phyloP scores from a whole-genome alignment of 2,113 vertebrate species.

The Pimephales promelas region DNA sequence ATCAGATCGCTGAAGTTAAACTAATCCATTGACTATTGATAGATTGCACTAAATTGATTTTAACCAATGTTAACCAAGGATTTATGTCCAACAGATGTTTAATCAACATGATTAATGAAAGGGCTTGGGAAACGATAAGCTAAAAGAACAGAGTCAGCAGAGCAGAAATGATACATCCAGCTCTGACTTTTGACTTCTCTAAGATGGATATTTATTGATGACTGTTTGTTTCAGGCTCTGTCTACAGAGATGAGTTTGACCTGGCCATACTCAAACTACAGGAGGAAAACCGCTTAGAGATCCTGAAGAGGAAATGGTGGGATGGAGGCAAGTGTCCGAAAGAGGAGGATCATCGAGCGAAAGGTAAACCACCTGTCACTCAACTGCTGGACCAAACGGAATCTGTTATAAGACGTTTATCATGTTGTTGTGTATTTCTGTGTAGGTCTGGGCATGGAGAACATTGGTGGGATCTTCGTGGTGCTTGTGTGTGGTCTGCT shows the following conservation, averaged over 20 bases:
- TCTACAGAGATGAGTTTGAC: constrained; percentile 96
- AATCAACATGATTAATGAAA: constrained; percentile 17
- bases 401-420: background rate
- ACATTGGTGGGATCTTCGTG: constrained; percentile 98
- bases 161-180: background rate
- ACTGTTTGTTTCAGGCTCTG: constrained; percentile 78
- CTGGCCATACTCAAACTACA: constrained; percentile 96
- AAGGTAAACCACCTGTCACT: constrained; percentile 77
- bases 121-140: background rate
- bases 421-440: background rate
- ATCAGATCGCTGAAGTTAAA: background rate
- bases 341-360: constrained; percentile 95
- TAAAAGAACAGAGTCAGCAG: background rate
- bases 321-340: constrained; percentile 97
- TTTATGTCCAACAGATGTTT: constrained; percentile 5
- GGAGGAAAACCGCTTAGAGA: constrained; percentile 96
- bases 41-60: constrained; percentile 29
- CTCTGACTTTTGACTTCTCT: background rate
- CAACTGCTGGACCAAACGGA: background rate
- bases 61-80: background rate
- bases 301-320: constrained; percentile 98
- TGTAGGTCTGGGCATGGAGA: constrained; percentile 96
- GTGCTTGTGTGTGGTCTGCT: constrained; percentile 97
- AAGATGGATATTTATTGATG: background rate
- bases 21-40: background rate